These are phyloP conservation scores for Poeciliopsis infans DNA, from an alignment of 2,797 vertebrate genomes.

Conservation along the genomic window DNA sequence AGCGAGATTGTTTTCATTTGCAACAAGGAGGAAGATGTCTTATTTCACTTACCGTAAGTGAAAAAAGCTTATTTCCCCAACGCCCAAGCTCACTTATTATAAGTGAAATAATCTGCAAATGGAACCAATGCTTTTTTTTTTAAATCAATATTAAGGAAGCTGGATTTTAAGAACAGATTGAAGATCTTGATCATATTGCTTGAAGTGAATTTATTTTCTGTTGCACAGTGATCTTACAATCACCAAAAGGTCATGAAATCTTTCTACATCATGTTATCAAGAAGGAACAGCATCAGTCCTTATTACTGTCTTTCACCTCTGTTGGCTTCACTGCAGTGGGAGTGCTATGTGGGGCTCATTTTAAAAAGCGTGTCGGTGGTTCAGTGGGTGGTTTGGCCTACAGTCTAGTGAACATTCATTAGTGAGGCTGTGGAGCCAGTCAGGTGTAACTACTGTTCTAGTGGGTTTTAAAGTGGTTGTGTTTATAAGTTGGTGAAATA, in stretches of 20 bases:
- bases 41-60: too few relatives aligned
- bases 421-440: constrained; percentile 10
- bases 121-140: background rate
- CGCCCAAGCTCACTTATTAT: too few relatives aligned
- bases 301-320: constrained; percentile 52
- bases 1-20: too few relatives aligned
- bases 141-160: constrained; percentile 40
- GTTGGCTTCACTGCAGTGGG: constrained; percentile 61
- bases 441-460: constrained; percentile 11
- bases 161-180: constrained; percentile 14
- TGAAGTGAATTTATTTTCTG: background rate
- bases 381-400: constrained; percentile 26
- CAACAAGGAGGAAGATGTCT: too few relatives aligned
- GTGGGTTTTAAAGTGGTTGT: background rate
- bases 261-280: constrained; percentile 54
- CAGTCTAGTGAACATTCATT: constrained; percentile 14
- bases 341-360: constrained; percentile 36
- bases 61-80: too few relatives aligned
- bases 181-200: background rate
- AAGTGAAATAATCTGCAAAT: too few relatives aligned
- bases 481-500: background rate
- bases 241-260: constrained; percentile 42
- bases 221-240: background rate
- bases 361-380: background rate
- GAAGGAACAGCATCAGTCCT: constrained; percentile 52